A percentile compares a stretch with the other conserved stretches of the same genome.
Conservation (phyloP, 2,113 vertebrate species). For the Lipophrys pholis region DNA sequence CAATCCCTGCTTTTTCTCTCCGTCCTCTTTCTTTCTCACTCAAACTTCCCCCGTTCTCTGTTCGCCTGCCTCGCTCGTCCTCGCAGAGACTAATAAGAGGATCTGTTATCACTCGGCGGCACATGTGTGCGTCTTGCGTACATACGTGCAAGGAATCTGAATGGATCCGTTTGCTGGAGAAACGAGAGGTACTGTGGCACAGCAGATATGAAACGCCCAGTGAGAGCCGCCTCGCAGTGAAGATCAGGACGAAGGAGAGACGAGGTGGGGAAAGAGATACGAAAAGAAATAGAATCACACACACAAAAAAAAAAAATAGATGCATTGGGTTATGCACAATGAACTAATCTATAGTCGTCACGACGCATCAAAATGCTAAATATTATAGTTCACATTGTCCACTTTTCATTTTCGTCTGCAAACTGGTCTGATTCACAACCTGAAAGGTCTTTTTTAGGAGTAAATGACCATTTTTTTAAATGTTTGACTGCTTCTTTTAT, state of each 20-base stretch:
- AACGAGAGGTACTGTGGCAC: neutral
- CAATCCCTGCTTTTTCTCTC: neutral
- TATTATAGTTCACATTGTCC: too few species aligned
- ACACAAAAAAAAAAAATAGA: too few species aligned
- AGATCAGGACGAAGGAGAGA: neutral
- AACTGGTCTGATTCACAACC: neutral
- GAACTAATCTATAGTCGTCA: too few species aligned
- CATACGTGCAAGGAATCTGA: neutral
- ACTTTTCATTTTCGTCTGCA: neutral
- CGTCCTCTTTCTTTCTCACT: neutral
- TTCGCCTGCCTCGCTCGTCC: neutral
- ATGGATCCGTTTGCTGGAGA: neutral
- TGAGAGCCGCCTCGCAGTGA: neutral
- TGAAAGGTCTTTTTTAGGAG: neutral
- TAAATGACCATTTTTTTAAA: neutral
- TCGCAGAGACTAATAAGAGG: slow-evolving; percentile 9
- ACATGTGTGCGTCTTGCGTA: neutral
- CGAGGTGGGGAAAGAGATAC: too few species aligned
- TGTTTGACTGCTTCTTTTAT: neutral
- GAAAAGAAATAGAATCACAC: too few species aligned
- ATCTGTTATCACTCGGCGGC: slow-evolving; percentile 22
- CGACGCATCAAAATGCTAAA: too few species aligned
- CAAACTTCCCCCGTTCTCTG: neutral
- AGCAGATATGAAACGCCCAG: neutral
- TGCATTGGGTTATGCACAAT: too few species aligned